These are phyloP conservation scores for Scortum barcoo DNA, from an alignment of 2,113 vertebrate genomes.

Conservation along the genomic window DNA sequence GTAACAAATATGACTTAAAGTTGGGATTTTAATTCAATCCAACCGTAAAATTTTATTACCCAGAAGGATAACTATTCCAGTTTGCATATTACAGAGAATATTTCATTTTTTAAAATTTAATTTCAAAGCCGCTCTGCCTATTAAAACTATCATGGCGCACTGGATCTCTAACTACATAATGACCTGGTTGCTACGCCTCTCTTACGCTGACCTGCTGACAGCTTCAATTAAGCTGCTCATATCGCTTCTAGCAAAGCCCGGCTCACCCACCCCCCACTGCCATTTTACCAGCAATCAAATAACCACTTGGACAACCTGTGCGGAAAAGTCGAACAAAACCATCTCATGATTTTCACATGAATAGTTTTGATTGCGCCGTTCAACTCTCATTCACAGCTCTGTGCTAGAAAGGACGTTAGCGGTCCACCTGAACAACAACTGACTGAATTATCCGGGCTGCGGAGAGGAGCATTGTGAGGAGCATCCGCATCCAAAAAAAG, in stretches of 20 bases:
- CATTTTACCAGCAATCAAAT: constrained; percentile 62
- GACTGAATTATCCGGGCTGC: constrained; percentile 22
- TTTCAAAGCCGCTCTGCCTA: constrained; percentile 43
- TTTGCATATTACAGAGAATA: constrained; percentile 32
- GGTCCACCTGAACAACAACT: constrained; percentile 26
- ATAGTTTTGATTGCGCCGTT: constrained; percentile 42
- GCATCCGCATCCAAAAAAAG: not conserved
- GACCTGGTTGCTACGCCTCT: constrained; percentile 57
- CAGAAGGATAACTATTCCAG: not conserved
- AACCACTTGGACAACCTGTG: constrained; percentile 39
- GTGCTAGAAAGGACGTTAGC: not conserved
- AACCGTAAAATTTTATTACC: not conserved
- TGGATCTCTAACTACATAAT: constrained; percentile 56
- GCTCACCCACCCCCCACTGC: constrained; percentile 1
- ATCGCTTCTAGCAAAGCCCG: constrained; percentile 24
- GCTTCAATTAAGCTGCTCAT: constrained; percentile 64
- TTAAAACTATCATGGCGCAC: constrained; percentile 41
- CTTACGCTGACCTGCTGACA: constrained; percentile 65
- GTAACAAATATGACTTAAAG: not conserved
- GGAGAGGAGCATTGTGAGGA: too few species aligned
- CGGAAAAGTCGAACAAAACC: constrained; percentile 24
- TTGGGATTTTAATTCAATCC: constrained; percentile 23
- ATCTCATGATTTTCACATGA: constrained; percentile 58
- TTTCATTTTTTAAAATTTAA: constrained; percentile 33
- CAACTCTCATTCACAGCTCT: not conserved